Conservation (phyloP, 2,888 invertebrate species). For the Lingula anatina region DNA sequence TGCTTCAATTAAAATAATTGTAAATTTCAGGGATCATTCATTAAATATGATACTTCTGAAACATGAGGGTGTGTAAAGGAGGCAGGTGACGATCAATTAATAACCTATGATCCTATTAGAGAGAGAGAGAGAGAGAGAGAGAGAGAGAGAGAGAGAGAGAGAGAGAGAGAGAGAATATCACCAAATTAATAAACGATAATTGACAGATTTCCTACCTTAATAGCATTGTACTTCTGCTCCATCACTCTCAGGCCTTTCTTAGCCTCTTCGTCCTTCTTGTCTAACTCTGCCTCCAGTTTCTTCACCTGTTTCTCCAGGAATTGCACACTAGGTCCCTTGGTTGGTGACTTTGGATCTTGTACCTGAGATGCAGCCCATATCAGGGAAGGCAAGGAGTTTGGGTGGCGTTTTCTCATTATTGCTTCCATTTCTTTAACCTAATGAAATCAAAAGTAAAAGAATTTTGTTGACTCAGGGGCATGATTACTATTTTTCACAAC, state of each 20-base stretch:
- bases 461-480: neutral
- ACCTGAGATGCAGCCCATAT: constrained; percentile 44
- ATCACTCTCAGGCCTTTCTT: constrained; percentile 34
- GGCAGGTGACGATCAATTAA: too few species aligned
- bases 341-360: constrained; percentile 12
- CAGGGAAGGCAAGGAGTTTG: constrained; percentile 45
- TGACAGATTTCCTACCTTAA: too few species aligned
- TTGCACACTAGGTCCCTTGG: constrained; percentile 19
- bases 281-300: constrained; percentile 41
- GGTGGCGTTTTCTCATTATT: constrained; percentile 41
- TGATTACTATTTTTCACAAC: neutral
- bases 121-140: too few species aligned
- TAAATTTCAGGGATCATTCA: too few species aligned
- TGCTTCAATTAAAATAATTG: too few species aligned
- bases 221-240: constrained; percentile 45
- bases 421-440: constrained; percentile 50
- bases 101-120: too few species aligned
- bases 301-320: constrained; percentile 38
- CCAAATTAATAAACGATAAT: too few species aligned
- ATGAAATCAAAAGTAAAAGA: neutral
- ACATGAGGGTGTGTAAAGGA: too few species aligned
- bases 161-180: too few species aligned
- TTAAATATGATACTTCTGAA: too few species aligned
- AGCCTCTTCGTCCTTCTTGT: constrained; percentile 37
- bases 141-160: too few species aligned